Conservation (phyloP, 2,113 vertebrate species). For the Rhizomys pruinosus region DNA sequence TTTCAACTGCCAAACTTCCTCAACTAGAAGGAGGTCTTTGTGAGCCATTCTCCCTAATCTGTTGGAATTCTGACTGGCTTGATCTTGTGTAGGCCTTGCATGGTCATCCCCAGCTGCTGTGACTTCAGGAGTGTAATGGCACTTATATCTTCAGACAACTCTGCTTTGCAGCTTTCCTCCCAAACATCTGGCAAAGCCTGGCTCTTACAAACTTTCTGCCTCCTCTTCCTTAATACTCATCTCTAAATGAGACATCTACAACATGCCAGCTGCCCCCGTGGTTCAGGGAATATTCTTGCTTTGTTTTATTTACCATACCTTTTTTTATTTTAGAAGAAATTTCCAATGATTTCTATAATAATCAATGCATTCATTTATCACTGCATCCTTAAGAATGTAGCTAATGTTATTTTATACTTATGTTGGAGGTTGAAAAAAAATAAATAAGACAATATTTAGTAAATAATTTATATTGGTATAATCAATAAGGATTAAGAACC, state of each 20-base stretch:
- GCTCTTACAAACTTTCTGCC: not conserved
- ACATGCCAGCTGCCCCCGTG: not conserved
- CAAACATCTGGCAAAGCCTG: not conserved
- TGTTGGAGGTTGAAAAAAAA: not conserved
- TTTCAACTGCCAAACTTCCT: not conserved
- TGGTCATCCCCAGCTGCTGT: not conserved
- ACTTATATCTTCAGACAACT: not conserved
- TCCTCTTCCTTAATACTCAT: not conserved
- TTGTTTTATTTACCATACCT: not conserved
- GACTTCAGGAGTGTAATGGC: too few species aligned
- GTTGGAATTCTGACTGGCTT: not conserved
- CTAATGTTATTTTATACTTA: not conserved
- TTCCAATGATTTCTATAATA: not conserved
- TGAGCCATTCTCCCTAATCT: not conserved
- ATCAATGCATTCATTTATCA: not conserved
- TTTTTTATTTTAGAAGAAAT: slow-evolving; percentile 17
- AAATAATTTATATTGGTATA: not conserved
- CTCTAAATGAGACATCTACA: too few species aligned
- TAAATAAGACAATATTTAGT: slow-evolving; percentile 11
- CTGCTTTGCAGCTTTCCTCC: not conserved
- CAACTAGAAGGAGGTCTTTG: not conserved
- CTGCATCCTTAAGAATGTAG: not conserved
- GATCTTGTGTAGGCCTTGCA: not conserved
- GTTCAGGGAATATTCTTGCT: not conserved
- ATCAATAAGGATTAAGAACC: not conserved